These are phyloP conservation scores for Apotomis turbidana DNA, from an alignment of 2,888 invertebrate species.

Conservation along the genomic window DNA sequence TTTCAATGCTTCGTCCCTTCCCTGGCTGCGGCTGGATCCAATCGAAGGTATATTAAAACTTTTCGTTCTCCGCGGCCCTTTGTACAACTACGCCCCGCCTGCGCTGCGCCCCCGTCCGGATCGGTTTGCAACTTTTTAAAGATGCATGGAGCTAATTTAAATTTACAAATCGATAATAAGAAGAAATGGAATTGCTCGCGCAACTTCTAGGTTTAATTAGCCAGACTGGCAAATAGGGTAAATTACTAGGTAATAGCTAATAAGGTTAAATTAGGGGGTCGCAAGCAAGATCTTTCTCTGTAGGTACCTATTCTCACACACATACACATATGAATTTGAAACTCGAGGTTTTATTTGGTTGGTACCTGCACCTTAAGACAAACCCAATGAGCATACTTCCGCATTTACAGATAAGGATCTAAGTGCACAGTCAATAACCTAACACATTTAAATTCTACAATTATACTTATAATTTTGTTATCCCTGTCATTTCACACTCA, in stretches of 20 bases:
- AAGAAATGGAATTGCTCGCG: conserved; percentile 7
- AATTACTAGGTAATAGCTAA: too few species aligned
- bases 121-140: conserved; percentile 62
- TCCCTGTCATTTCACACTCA: neutral
- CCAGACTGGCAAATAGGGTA: neutral
- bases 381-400: too few species aligned
- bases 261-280: too few species aligned
- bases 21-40: conserved; percentile 74
- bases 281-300: too few species aligned
- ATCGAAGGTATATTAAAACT: conserved; percentile 83
- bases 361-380: too few species aligned
- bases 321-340: too few species aligned
- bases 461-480: neutral
- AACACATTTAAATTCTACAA: too few species aligned
- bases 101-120: conserved; percentile 51
- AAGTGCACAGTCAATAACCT: too few species aligned
- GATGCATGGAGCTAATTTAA: conserved; percentile 61
- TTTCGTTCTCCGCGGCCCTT: conserved; percentile 72
- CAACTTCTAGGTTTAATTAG: conserved; percentile 9
- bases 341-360: too few species aligned
- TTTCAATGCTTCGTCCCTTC: conserved; percentile 63
- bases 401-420: too few species aligned
- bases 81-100: conserved; percentile 62
- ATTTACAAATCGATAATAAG: conserved; percentile 48
- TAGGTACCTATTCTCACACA: too few species aligned